A percentile compares a stretch with the other conserved stretches of the same genome.
Evolutionary conservation across 2,888 invertebrate genomes (phyloP).

Genomic region (Orthosia gracilis): DNA sequence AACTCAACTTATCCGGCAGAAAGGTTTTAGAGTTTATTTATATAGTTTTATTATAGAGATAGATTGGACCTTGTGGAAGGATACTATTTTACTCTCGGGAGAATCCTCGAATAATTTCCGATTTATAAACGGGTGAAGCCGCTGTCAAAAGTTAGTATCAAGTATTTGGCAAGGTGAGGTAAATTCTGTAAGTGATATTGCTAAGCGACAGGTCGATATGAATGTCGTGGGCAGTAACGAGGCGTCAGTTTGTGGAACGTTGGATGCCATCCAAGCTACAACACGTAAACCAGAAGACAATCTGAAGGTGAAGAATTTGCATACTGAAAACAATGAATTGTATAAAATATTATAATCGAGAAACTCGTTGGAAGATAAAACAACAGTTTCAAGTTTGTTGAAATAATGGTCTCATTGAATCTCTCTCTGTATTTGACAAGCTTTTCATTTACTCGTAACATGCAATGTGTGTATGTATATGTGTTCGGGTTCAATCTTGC

Average conservation of each 20-base stretch:
- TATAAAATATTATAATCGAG: constrained; percentile 15
- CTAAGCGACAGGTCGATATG: constrained; percentile 53
- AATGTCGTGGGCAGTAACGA: constrained; percentile 46
- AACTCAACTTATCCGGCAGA: no score
- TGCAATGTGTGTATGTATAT: no score
- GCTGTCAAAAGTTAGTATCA: no score
- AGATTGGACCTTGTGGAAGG: no score
- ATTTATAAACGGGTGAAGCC: no score
- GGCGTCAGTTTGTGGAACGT: constrained; percentile 49
- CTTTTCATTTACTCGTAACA: no score
- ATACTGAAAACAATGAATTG: constrained; percentile 44
- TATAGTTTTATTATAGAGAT: no score
- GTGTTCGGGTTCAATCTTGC: no score
- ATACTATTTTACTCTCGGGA: no score
- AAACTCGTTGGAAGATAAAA: constrained; percentile 10
- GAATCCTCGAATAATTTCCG: no score
- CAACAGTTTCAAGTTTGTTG: neutral
- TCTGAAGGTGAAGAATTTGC: constrained; percentile 28
- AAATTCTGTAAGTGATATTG: constrained; percentile 50
- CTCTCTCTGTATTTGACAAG: no score
- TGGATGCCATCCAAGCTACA: constrained; percentile 62
- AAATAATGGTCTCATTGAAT: neutral
- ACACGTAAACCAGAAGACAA: constrained; percentile 50
- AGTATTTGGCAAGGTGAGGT: constrained; percentile 49
- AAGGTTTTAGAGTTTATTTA: no score